Base-by-base conservation (phyloP, 2,113 vertebrate genomes). In the Pungitius pungitius region DNA sequence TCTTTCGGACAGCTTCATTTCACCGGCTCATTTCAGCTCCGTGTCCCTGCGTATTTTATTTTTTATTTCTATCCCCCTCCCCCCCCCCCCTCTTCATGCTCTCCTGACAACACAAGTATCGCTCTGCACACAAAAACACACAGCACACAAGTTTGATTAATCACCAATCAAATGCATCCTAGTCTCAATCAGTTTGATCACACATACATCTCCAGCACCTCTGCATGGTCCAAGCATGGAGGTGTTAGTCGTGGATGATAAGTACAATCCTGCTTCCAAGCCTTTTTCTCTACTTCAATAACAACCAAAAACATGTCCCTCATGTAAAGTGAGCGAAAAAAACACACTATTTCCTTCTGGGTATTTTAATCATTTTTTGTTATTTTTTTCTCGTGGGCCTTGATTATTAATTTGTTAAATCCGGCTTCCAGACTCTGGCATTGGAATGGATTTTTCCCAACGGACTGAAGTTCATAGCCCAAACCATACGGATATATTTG, bases 1-100 rank as follows among this genome's bases (percentile, higher is more conserved):
- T 75, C 59, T 69, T 52, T n/a, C 43, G 64, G 73, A 78, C 78
- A 78, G 73, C 58, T 79, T 30, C 35, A 77, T 84, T 77, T 82
- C 35, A 64, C 57, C 14, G 43, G 42, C 69, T 72, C 57, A 71
- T 61, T 56, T 65, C 45, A 70, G 71, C 75, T 71, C 60, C 3
- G 40, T 68, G 69, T 67, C 57, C 52, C 69, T 7, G 64, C 56
- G 68, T 73, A 75, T 57, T 43, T 30, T 57, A 56, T 17, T 1
- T 30, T 35, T 35, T 30, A 55, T 52, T 52, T 24, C 40, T 20
- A 80, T 84, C 47, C 59, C 40, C 56, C 70, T 37, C 40, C 15
- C 30, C 26, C 59, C 40, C 56, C 70, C 37, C 40, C 15, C 30
- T n/a, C 55, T 26, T 52, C 35, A 58, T 14, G 51, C 40, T 49